Percentiles rank a stretch among this genome's conserved stretches.
These are phyloP conservation scores for Antheraea mylitta DNA, from an alignment of 1,140 invertebrate genomes.

Conservation along the genomic window DNA sequence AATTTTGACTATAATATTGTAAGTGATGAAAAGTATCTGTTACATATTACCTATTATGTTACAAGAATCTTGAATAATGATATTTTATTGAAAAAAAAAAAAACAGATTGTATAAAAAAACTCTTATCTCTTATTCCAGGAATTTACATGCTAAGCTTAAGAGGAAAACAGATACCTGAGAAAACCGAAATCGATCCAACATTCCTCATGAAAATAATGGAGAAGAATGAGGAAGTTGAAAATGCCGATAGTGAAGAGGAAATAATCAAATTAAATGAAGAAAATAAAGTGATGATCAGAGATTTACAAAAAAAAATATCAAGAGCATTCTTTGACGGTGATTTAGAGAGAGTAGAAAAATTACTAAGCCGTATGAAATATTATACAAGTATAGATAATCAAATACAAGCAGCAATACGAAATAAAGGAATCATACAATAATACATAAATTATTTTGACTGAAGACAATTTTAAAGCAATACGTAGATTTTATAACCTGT, in stretches of 20 bases:
- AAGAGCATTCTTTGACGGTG: slow-evolving; percentile 81
- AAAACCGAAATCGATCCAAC: slow-evolving; percentile 85
- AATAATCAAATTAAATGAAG: slow-evolving; percentile 80
- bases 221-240: slow-evolving; percentile 91
- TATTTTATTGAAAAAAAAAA: too few relatives aligned
- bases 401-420: slow-evolving; percentile 85
- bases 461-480: background rate
- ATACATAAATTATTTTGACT: slow-evolving; percentile 7
- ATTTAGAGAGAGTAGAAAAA: slow-evolving; percentile 81
- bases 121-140: slow-evolving; percentile 42
- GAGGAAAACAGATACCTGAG: slow-evolving; percentile 88
- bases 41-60: too few relatives aligned
- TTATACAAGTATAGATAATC: slow-evolving; percentile 87
- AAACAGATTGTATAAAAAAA: too few relatives aligned
- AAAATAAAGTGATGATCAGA: slow-evolving; percentile 81
- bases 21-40: too few relatives aligned
- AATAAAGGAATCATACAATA: slow-evolving; percentile 84
- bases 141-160: slow-evolving; percentile 84
- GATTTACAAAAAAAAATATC: slow-evolving; percentile 79
- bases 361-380: slow-evolving; percentile 90
- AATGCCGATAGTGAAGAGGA: slow-evolving; percentile 80
- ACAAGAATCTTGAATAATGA: too few relatives aligned
- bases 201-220: slow-evolving; percentile 93
- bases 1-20: too few relatives aligned
- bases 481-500: too few relatives aligned